A percentile compares a stretch with the other conserved stretches of the same genome.
Conservation (phyloP, 2,113 vertebrate genomes). For the Gobio gobio region DNA sequence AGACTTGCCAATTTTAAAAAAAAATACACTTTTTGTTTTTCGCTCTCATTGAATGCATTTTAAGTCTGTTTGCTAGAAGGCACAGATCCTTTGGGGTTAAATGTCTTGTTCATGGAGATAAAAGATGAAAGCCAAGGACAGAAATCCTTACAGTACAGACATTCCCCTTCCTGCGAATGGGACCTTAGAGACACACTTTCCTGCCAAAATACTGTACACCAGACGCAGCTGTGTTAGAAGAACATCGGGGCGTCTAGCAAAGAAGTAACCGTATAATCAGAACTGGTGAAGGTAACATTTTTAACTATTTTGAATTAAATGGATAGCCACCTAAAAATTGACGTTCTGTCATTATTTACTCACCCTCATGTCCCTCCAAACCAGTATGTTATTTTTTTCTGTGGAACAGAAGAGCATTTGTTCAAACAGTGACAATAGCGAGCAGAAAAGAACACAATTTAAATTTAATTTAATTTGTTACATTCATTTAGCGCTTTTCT, state of each 20-base stretch:
- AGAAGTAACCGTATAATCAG: neutral
- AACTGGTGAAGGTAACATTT: neutral
- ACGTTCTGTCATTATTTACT: too few species aligned
- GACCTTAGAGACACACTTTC: neutral
- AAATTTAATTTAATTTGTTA: too few species aligned
- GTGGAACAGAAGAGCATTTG: neutral
- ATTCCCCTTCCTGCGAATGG: conserved; percentile 10
- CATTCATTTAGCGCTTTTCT: too few species aligned
- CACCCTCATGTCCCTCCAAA: neutral
- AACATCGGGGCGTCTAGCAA: neutral
- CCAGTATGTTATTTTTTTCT: neutral
- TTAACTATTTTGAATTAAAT: neutral
- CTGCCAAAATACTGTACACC: neutral
- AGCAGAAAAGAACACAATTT: neutral
- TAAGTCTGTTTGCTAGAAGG: neutral
- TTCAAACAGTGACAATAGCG: neutral
- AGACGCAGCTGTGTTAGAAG: neutral
- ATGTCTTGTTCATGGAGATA: neutral
- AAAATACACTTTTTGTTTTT: neutral
- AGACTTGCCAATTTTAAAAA: neutral
- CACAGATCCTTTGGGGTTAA: neutral
- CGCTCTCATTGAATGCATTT: neutral
- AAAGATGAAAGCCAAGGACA: conserved; percentile 26
- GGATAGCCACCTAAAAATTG: neutral
- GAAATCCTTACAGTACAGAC: conserved; percentile 6